Evolutionary conservation across 2,113 vertebrate genomes (phyloP), one percentile per base, ranked within the genome.

Genomic region (Montifringilla adamsi): DNA sequence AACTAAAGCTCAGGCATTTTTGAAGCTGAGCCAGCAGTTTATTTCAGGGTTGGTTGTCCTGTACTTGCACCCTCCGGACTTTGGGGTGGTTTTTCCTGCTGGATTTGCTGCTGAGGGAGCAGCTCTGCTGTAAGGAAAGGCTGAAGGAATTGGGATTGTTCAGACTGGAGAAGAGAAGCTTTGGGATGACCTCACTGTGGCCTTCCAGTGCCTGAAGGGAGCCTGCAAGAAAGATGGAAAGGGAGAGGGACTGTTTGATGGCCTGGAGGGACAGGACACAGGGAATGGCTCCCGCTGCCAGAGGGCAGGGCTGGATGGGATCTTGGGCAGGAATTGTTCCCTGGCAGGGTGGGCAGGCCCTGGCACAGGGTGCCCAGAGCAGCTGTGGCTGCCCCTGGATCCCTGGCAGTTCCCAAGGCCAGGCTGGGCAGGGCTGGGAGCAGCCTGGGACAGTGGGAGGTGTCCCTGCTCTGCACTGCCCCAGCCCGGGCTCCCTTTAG

Each of bases 371-470:
- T 66, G 23, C 60, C 70, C 83, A 85, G 60, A 85, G 70, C 35
- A 58, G 70, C 70, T 75, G 60, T 4, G 70, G 70, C 70, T 75
- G 70, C 35, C 50, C 35, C 62, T 66, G 70, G 43, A 85, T 67
- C 83, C 62, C 83, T 76, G 83, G 83, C 5, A 85, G 52, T 67
- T 70, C 0, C 60, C 60, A 13, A 58, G 59, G 60, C 70, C 82
- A 75, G 83, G 60, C 2, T 75, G 83, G 82, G 24, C 19, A 1
- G 56, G 18, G 27, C 2, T 74, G 1, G 69, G 69, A 55, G 18
- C 22, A 23, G 0, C 18, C 69, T 64, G 82, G 69, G n/a, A 24
- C 0, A 2, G 30, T n/a, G 30, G 50, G 0, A 75, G 43, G 6
- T 8, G 70, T 49, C 52, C 60, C 52, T 64, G 69, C 18, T 39